Conservation (phyloP, 1,140 invertebrate genomes). For the Megalonaias nervosa region DNA sequence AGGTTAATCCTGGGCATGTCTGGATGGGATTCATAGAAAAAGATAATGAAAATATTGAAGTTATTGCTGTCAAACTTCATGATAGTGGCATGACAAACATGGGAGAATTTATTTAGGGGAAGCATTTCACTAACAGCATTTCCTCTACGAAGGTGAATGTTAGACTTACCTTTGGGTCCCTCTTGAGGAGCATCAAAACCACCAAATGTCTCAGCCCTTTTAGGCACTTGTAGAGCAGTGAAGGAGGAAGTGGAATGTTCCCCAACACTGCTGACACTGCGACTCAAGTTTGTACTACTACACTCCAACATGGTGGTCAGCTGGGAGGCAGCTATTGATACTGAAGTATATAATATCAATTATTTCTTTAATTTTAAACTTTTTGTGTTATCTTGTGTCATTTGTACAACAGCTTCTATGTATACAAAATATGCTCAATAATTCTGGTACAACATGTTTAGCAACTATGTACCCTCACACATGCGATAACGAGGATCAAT, state of each 20-base stretch:
- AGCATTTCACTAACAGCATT: too few species aligned
- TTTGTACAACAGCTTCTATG: not conserved
- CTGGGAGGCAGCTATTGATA: slow-evolving; percentile 75
- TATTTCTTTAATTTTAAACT: not conserved
- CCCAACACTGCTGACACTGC: slow-evolving; percentile 92
- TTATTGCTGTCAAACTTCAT: too few species aligned
- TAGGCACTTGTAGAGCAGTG: slow-evolving; percentile 86
- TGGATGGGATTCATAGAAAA: too few species aligned
- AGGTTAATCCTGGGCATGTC: too few species aligned
- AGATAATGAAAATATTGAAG: too few species aligned
- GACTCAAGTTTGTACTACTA: slow-evolving; percentile 81
- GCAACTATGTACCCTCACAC: too few species aligned
- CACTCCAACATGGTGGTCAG: slow-evolving; percentile 77
- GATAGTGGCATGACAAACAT: too few species aligned
- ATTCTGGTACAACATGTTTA: too few species aligned
- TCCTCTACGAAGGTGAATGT: too few species aligned
- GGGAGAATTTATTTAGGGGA: too few species aligned
- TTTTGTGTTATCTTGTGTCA: not conserved
- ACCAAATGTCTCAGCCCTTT: slow-evolving; percentile 94
- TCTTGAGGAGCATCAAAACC: slow-evolving; percentile 81
- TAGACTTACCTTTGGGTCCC: slow-evolving; percentile 40
- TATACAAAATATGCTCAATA: too few species aligned
- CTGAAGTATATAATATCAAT: not conserved
- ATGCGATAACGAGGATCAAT: too few species aligned
- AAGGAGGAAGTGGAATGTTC: slow-evolving; percentile 89